Evolutionary conservation across 2,797 vertebrate genomes (phyloP), one percentile per base, ranked within the genome.

Genomic region (Fistularia tabacaria): DNA sequence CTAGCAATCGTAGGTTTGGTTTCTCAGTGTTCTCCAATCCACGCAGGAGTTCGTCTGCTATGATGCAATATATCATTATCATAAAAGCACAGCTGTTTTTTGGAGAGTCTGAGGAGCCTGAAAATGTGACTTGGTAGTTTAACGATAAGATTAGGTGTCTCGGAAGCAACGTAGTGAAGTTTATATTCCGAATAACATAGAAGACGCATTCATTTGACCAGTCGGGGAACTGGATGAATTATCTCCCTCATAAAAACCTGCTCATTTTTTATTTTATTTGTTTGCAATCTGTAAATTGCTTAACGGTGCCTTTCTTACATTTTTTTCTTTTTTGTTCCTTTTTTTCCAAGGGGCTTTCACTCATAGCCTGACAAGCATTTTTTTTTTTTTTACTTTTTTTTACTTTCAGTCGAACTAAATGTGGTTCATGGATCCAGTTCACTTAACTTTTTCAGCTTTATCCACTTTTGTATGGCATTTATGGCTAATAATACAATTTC

Each of bases 221-320:
- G 8, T 38, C 47, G 40, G 49, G 46, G 39, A 42, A 46, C 15
- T 46, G 44, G 15, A 63, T 60, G 54, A 44, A 57, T 62, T 67
- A 7, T 51, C 44, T 8, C 25, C 42, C 12, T 40, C 25, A 51
- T 43, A 15, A 56, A n/a, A 72, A 56, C 64, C 69, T 73, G 47
- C 68, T 73, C 38, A 69, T 25, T 25, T n/a, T n/a, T n/a, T n/a
- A n/a, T n/a, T n/a, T n/a, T 25, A 25, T 25, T 25, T 48, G 63
- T 80, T 88, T 81, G 65, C 87, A 77, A 66, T 73, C 80, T 84
- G 73, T 84, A 87, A 87, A 86, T 82, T 78, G 77, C 82, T 87
- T 90, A 81, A 90, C 75, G 86, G 92, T 93, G 92, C 92, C 93
- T 94, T 94, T 91, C 75, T 91, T 82, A 72, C 87, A 85, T 86